phyloP scores from a whole-genome alignment of 2,888 invertebrate species.

The Cinara cedri region DNA sequence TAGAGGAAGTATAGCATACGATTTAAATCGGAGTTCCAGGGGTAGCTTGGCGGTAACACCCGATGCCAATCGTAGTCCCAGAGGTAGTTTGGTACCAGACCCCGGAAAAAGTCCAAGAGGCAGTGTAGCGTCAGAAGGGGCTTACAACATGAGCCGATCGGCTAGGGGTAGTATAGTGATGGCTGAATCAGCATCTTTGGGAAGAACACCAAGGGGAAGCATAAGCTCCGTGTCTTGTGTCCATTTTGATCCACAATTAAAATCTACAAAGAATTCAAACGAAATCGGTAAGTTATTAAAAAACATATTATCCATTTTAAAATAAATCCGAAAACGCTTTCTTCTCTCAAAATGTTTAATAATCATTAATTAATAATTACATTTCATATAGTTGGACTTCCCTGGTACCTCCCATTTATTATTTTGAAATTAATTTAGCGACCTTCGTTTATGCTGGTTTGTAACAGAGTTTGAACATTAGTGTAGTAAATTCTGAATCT shows the following conservation, averaged over 20 bases:
- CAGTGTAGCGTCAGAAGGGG: conserved; percentile 63
- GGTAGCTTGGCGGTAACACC: conserved; percentile 60
- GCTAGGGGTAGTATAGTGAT: conserved; percentile 71
- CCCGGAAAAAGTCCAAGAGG: conserved; percentile 65
- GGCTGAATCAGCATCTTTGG: conserved; percentile 58
- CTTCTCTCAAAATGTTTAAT: too few species aligned
- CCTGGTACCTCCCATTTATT: too few species aligned
- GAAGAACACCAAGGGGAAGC: conserved; percentile 66
- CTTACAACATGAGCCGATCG: conserved; percentile 67
- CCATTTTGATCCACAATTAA: conserved; percentile 56
- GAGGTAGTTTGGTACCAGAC: conserved; percentile 65
- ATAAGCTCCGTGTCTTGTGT: conserved; percentile 63
- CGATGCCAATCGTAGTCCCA: conserved; percentile 63
- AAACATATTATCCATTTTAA: not conserved
- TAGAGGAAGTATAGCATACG: conserved; percentile 64
- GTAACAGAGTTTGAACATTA: too few species aligned
- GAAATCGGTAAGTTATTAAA: conserved; percentile 25
- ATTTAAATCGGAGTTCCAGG: conserved; percentile 63
- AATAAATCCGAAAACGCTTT: not conserved
- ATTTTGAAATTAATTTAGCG: too few species aligned
- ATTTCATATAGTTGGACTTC: too few species aligned
- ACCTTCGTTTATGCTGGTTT: too few species aligned
- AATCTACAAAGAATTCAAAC: conserved; percentile 8
- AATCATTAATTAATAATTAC: too few species aligned
- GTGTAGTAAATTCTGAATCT: too few species aligned